Evolutionary conservation across 1,140 invertebrate species (phyloP).

Genomic region (Palaemon carinicauda): DNA sequence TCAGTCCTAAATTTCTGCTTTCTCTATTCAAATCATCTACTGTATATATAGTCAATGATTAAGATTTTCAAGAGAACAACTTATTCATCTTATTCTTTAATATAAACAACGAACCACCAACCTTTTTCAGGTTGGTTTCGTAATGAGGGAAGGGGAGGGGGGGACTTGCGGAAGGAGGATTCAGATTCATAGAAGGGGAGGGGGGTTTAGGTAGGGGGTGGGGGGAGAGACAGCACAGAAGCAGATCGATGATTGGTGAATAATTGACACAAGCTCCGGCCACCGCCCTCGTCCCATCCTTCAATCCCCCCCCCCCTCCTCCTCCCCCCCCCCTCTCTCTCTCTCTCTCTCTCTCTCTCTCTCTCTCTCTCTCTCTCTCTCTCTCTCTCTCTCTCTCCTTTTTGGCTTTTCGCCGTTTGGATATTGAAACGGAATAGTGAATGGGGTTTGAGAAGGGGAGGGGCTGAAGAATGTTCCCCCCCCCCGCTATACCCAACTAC

Average conservation of each 20-base stretch:
- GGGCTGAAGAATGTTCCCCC: no score
- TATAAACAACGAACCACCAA: background rate
- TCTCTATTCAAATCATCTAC: no score
- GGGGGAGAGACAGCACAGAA: background rate
- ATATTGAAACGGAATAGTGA: no score
- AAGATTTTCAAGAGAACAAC: background rate
- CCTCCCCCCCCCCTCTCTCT: background rate
- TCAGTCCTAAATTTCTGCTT: no score
- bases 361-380: background rate
- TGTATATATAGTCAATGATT: no score
- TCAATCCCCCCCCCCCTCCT: background rate
- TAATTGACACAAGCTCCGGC: conserved; percentile 30
- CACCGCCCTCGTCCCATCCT: background rate
- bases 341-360: background rate
- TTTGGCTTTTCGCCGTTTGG: no score
- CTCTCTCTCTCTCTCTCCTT: background rate
- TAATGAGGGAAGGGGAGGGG: background rate
- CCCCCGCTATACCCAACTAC: no score
- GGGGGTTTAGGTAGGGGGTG: background rate
- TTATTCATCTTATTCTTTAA: background rate
- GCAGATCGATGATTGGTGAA: conserved; percentile 48
- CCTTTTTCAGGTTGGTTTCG: background rate
- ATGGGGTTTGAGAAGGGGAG: no score
- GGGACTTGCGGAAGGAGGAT: background rate
- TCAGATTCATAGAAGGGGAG: background rate